Evolutionary conservation across 2,888 invertebrate genomes (phyloP).

Genomic region (Xestia c-nigrum): DNA sequence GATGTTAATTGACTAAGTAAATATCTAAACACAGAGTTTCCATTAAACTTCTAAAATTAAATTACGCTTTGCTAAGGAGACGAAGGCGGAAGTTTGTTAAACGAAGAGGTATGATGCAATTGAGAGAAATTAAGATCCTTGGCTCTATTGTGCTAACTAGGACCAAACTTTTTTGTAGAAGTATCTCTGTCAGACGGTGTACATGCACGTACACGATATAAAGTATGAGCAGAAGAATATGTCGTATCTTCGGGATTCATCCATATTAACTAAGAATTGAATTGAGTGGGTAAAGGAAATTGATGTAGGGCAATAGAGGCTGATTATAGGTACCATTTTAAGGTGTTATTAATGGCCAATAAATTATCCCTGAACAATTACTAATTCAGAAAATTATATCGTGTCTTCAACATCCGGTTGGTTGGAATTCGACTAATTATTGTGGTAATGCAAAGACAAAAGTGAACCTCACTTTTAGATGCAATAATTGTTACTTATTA

Average conservation of each 20-base stretch:
- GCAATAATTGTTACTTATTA: background rate
- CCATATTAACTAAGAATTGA: background rate
- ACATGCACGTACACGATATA: too few species aligned
- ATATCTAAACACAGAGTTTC: conserved; percentile 38
- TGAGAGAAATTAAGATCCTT: background rate
- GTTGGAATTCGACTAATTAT: background rate
- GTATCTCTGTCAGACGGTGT: too few species aligned
- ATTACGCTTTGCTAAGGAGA: conserved; percentile 8
- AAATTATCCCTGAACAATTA: background rate
- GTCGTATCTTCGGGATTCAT: background rate
- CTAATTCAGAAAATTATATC: background rate
- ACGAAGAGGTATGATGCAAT: background rate
- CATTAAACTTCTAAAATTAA: conserved; percentile 36
- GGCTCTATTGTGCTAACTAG: background rate
- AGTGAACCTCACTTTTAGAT: background rate
- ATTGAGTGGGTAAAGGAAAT: background rate
- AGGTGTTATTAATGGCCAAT: too few species aligned
- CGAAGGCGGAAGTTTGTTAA: background rate
- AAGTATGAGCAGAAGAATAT: background rate
- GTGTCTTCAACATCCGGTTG: background rate
- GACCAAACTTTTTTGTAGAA: background rate
- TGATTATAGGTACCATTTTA: background rate
- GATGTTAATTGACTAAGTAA: conserved; percentile 37
- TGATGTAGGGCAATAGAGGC: background rate
- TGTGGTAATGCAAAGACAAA: conserved; percentile 4